phyloP scores from a whole-genome alignment of 2,113 vertebrate species.

The Calypte anna region DNA sequence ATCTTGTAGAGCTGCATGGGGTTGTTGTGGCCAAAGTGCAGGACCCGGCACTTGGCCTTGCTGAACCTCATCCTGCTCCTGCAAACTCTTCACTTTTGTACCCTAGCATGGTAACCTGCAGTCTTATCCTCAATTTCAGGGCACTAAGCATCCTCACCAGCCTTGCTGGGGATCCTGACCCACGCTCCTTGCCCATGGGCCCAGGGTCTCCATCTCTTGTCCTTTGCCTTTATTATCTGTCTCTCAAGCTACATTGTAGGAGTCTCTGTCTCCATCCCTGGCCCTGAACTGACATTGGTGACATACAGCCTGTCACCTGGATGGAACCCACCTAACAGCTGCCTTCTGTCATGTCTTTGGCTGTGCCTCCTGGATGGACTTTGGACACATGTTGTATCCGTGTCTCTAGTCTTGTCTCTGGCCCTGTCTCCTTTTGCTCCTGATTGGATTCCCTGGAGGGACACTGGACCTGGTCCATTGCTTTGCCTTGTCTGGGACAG shows the following conservation, averaged over 20 bases:
- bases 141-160: not conserved
- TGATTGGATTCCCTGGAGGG: not conserved
- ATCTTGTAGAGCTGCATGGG: too few species aligned
- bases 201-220: not conserved
- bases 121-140: not conserved
- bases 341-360: not conserved
- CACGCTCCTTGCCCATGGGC: not conserved
- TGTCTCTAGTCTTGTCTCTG: not conserved
- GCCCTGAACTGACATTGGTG: accelerated
- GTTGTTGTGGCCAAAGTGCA: too few species aligned
- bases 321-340: not conserved
- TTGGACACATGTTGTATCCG: accelerated
- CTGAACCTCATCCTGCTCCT: not conserved
- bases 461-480: not conserved
- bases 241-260: not conserved
- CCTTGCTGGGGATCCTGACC: not conserved
- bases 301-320: accelerated
- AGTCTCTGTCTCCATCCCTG: not conserved
- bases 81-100: not conserved
- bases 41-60: too few species aligned
- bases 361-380: not conserved
- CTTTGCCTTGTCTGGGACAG: not conserved
- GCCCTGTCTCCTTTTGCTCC: not conserved
- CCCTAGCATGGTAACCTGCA: not conserved
- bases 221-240: not conserved